phyloP scores from a whole-genome alignment of 1,140 invertebrate species.

The Drosophila insularis region DNA sequence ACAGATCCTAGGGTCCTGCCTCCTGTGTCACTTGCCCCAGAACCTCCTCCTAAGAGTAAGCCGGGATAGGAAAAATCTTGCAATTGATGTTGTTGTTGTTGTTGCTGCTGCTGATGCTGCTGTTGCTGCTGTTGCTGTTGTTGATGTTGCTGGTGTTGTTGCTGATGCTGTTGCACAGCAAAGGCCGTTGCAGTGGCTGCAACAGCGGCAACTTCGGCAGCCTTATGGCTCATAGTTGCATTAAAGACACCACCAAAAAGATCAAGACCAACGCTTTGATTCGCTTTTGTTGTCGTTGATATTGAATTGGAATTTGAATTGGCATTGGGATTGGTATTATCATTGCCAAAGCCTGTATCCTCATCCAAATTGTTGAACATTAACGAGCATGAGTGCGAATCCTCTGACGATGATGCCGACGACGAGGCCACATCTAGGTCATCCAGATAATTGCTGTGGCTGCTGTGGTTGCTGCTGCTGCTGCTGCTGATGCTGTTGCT shows the following conservation, averaged over 20 bases:
- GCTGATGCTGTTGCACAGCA: conserved; percentile 30
- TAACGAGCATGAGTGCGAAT: conserved; percentile 15
- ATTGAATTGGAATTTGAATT: conserved; percentile 7
- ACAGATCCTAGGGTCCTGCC: neutral
- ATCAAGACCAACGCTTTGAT: conserved; percentile 18
- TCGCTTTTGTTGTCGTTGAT: conserved; percentile 2
- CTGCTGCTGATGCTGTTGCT: neutral
- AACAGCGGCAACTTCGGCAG: conserved; percentile 28
- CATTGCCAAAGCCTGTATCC: conserved; percentile 67
- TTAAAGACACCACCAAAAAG: conserved; percentile 55
- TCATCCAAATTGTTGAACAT: conserved; percentile 33
- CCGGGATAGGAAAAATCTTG: conserved; percentile 36
- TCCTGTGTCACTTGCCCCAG: neutral
- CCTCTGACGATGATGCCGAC: conserved; percentile 44
- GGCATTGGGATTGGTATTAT: conserved; percentile 29
- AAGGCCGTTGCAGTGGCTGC: conserved; percentile 31
- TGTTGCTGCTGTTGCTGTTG: conserved; percentile 39
- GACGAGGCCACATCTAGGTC: conserved; percentile 46
- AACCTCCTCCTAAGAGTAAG: conserved; percentile 11
- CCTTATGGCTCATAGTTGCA: conserved; percentile 34
- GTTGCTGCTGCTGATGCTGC: conserved; percentile 24
- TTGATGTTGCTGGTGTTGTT: conserved; percentile 34
- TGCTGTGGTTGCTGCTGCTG: neutral
- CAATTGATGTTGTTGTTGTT: conserved; percentile 27
- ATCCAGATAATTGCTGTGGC: conserved; percentile 49